Evolutionary conservation across 2,888 invertebrate genomes (phyloP), one percentile per base, ranked within the genome.

Genomic region (Drosophila pegasa): DNA sequence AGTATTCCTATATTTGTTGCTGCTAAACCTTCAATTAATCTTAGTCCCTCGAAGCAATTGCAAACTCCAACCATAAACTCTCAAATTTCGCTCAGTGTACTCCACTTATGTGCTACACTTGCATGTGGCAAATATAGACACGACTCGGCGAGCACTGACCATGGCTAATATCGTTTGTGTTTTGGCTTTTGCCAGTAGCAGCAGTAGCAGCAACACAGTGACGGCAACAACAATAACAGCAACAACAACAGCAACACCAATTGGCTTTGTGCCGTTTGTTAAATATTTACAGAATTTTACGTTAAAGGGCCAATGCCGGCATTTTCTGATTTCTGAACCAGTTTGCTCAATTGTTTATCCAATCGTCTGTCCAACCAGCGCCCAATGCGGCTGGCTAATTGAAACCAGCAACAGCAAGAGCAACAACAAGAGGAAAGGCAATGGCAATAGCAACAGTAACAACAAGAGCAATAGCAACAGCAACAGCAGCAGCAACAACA

Each of bases 91-190:
- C 12, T 3, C 56, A 63, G 78, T 77, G 67, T 38, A 43, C 9
- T 10, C 3, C n/a, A 9, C 9, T 14, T n/a, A 38, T 31, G 10
- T 48, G 64, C n/a, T 22, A 35, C 16, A 31, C 33, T 45, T 58
- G 33, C 40, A 47, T 48, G 22, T 35, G 12, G 56, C 37, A 64
- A 31, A 40, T 38, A 48, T 38, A 48, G 29, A 61, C 25, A 7
- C 10, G 59, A 20, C 6, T 40, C 38, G 20, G 10, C 45, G 25
- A 58, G 78, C 76, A 82, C 69, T 80, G 80, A 75, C 82, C 86
- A 73, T 80, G 80, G 75, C 77, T 88, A 83, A 83, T 86, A 60
- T 50, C 66, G 75, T 88, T 86, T 80, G 87, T 68, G 61, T 88
- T 86, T 75, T 80, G 83, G 87, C 75, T 86, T 86, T 64, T 66